A percentile compares a stretch with the other conserved stretches of the same genome.
These are phyloP conservation scores for Euspilapteryx auroguttella DNA, from an alignment of 2,888 invertebrate genomes.

Conservation along the genomic window DNA sequence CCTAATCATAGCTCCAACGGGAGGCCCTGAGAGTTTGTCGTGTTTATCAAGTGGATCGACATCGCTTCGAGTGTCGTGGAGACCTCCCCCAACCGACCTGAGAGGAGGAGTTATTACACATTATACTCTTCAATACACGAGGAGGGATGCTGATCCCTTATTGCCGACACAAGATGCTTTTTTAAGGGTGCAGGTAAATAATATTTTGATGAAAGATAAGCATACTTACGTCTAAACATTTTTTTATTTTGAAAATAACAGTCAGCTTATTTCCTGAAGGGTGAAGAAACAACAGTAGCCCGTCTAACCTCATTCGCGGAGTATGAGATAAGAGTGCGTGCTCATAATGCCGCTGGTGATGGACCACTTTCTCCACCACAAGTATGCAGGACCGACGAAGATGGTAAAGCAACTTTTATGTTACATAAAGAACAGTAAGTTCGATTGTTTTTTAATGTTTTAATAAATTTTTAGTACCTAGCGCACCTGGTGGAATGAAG, in stretches of 20 bases:
- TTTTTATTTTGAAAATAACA: too few relatives aligned
- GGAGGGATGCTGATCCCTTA: constrained; percentile 38
- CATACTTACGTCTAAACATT: too few relatives aligned
- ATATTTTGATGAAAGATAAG: too few relatives aligned
- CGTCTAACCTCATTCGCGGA: constrained; percentile 81
- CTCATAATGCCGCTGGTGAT: constrained; percentile 84
- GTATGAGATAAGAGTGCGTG: constrained; percentile 82
- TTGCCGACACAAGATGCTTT: constrained; percentile 37
- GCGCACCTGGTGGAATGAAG: constrained; percentile 82
- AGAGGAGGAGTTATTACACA: constrained; percentile 67
- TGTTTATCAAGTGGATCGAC: constrained; percentile 76
- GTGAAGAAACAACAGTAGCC: constrained; percentile 76
- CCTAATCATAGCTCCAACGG: constrained; percentile 66
- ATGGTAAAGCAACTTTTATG: too few relatives aligned
- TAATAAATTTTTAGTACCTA: constrained; percentile 66
- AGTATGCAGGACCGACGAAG: constrained; percentile 82
- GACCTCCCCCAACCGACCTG: constrained; percentile 65
- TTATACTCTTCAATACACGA: constrained; percentile 45
- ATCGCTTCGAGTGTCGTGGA: constrained; percentile 77
- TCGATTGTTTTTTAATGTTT: constrained; percentile 4
- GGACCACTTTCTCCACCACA: constrained; percentile 76
- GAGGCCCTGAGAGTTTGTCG: constrained; percentile 71
- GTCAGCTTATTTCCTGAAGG: too few relatives aligned
- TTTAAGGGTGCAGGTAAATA: constrained; percentile 36
- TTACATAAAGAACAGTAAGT: too few relatives aligned